Conservation (phyloP, 2,113 vertebrate genomes). For the Egretta garzetta region DNA sequence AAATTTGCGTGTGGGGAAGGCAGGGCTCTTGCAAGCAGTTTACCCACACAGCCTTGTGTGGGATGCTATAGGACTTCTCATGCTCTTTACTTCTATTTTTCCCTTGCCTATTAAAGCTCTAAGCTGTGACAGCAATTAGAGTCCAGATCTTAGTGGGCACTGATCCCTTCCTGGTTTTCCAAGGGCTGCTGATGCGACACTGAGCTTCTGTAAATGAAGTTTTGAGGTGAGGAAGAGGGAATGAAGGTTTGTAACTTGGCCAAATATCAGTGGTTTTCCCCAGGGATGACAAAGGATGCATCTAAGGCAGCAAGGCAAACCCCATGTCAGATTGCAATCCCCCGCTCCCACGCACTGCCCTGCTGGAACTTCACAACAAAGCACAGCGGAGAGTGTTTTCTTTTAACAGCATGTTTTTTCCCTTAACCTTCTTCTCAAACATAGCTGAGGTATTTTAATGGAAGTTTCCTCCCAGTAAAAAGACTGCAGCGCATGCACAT, state of each 20-base stretch:
- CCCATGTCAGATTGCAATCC: not conserved
- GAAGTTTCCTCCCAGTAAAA: not conserved
- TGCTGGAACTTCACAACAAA: not conserved
- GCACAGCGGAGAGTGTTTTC: not conserved
- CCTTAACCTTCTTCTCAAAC: not conserved
- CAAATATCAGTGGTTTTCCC: not conserved
- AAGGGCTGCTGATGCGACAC: not conserved
- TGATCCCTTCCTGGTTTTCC: not conserved
- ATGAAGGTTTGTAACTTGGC: not conserved
- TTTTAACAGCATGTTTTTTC: not conserved
- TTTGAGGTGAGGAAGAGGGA: not conserved
- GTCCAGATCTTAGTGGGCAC: not conserved
- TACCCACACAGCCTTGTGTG: not conserved
- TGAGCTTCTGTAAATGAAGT: not conserved
- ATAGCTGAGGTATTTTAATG: slow-evolving; percentile 45
- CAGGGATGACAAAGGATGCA: not conserved
- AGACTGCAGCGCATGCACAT: not conserved
- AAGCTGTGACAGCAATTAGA: not conserved
- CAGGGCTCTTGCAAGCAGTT: not conserved
- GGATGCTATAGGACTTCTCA: not conserved
- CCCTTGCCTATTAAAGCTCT: not conserved
- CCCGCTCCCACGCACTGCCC: not conserved
- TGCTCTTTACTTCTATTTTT: not conserved
- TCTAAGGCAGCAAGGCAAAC: not conserved
- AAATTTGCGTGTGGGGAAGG: not conserved